These are phyloP conservation scores for Hemibagrus wyckioides DNA, from an alignment of 2,113 vertebrate genomes.

Conservation along the genomic window DNA sequence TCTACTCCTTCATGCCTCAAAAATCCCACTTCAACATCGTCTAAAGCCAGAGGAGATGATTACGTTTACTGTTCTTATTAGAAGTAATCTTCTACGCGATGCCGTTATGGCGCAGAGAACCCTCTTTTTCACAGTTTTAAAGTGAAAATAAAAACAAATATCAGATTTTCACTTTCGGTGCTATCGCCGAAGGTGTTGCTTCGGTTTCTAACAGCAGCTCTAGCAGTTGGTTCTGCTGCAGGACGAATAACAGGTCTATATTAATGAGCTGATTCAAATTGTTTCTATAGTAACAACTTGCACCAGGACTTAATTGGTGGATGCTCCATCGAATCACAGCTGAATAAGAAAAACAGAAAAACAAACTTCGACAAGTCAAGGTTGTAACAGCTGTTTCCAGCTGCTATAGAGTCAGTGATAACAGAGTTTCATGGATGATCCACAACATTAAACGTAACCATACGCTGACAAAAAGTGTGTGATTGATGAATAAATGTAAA, in stretches of 20 bases:
- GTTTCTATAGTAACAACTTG: background rate
- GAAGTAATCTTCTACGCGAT: background rate
- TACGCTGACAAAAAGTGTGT: background rate
- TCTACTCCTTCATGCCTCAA: slow-evolving; percentile 41
- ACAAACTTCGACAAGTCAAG: background rate
- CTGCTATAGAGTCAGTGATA: background rate
- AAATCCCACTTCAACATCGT: slow-evolving; percentile 36
- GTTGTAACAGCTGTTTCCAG: background rate
- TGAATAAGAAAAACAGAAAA: background rate
- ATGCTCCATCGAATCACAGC: background rate
- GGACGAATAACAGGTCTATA: background rate
- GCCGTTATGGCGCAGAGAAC: slow-evolving; percentile 20
- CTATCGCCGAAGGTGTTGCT: background rate
- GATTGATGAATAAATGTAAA: no score
- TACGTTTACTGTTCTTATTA: slow-evolving; percentile 16
- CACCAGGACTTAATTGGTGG: background rate
- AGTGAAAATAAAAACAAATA: background rate
- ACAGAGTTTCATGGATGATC: background rate
- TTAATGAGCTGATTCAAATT: background rate
- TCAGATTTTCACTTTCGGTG: background rate
- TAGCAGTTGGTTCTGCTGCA: background rate
- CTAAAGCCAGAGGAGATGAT: slow-evolving; percentile 20
- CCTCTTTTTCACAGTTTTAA: background rate
- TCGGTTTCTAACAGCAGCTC: background rate
- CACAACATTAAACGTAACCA: background rate